Base-by-base conservation (phyloP, 2,113 vertebrate genomes). In the Psammodynastes pulverulentus region DNA sequence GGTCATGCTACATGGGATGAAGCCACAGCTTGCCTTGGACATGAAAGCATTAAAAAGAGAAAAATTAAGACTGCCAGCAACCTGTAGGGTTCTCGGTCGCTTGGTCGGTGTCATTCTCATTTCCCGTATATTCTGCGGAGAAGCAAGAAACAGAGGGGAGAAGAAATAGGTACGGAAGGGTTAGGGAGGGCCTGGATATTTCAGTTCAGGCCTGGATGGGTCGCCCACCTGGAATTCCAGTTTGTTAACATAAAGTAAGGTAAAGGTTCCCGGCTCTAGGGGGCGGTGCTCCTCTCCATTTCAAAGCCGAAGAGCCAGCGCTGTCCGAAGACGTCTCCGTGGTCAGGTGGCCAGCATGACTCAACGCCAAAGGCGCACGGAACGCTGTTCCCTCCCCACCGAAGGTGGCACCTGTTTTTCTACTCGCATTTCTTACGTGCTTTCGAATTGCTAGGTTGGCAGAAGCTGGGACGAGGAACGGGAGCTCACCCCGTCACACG, bases 71-170 rank as follows among this genome's bases (percentile, higher is more conserved):
- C 97, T 87, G 97, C 97, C 97, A 98, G 98, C 98, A 98, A 99
- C 99, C 99, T 99, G 99, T 96, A 96, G 98, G 97, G 97, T 98
- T 96, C 98, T 99, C 96, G 92, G 99, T 97, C 97, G 98, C 97
- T 96, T 98, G 98, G 92, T 99, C 98, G 98, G 98, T 99, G 97
- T 99, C 98, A 99, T 98, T 99, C 96, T 99, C 99, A 98, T 98
- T 98, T 98, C 98, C 99, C 98, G 99, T 97, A 98, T 98, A 97
- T 94, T 99, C 99, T 99, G 99, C 93, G 97, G 98, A 97, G 95
- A 98, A 97, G 98, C 96, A 97, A 98, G 98, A 98, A 95, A 94
- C 0, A 95, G 98, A 87, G 97, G 98, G 98, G 97, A 97, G 0
- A 95, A 96, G 97, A 96, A 97, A 96, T 1, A 98, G 97, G 97